Conservation (phyloP, 2,113 vertebrate species). For the Poeciliopsis prolifica region DNA sequence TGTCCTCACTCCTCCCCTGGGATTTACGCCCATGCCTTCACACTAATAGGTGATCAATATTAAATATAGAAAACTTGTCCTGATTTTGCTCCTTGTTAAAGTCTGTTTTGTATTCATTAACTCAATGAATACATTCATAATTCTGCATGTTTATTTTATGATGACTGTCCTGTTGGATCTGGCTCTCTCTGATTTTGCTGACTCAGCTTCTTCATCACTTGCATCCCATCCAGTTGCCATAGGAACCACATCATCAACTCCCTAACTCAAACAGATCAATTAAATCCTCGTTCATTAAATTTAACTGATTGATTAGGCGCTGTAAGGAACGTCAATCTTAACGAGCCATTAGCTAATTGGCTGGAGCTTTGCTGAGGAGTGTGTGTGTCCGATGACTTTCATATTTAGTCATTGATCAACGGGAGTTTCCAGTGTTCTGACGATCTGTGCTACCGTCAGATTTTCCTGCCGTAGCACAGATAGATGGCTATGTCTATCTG, state of each 20-base stretch:
- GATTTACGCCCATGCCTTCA: too few species aligned
- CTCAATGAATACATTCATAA: too few species aligned
- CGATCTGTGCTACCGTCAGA: too few species aligned
- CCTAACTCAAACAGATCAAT: conserved; percentile 46
- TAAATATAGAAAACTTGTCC: too few species aligned
- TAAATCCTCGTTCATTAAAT: conserved; percentile 44
- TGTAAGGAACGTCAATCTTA: conserved; percentile 54
- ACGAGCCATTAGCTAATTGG: conserved; percentile 70
- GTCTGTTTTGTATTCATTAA: too few species aligned
- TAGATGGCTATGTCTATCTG: too few species aligned
- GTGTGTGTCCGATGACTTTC: conserved; percentile 31
- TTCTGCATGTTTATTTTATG: too few species aligned
- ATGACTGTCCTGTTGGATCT: not conserved
- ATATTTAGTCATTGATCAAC: conserved; percentile 23
- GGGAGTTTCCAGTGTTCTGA: not conserved
- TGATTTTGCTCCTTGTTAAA: too few species aligned
- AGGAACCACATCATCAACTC: conserved; percentile 43
- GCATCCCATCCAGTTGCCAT: conserved; percentile 28
- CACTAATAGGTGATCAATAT: too few species aligned
- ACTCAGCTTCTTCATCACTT: conserved; percentile 43
- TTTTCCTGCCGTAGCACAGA: too few species aligned
- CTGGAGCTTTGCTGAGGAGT: conserved; percentile 9
- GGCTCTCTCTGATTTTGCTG: conserved; percentile 22
- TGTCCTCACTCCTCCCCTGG: too few species aligned
- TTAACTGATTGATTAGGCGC: conserved; percentile 64